Evolutionary conservation across 2,888 invertebrate genomes (phyloP).

Genomic region (Drosophila sordidula): DNA sequence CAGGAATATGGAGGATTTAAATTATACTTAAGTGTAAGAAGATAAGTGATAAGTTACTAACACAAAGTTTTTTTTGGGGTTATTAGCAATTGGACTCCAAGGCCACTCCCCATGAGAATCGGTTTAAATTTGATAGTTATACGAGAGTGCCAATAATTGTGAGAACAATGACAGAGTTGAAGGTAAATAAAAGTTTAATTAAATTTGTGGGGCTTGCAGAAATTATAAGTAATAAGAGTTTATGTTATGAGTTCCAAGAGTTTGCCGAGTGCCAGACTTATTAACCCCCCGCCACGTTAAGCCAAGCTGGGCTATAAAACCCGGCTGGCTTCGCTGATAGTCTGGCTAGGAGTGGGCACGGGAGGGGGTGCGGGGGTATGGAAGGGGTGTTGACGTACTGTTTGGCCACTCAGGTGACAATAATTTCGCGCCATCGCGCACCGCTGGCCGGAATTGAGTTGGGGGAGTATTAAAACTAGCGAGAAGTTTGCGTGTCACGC

Average conservation of each 20-base stretch:
- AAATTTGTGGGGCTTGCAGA: neutral
- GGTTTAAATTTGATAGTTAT: neutral
- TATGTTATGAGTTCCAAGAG: conserved; percentile 11
- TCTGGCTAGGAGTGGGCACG: neutral
- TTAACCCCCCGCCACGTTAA: neutral
- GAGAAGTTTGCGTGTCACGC: conserved; percentile 58
- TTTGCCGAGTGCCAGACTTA: conserved; percentile 13
- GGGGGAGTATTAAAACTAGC: conserved; percentile 24
- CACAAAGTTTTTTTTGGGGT: too few relatives aligned
- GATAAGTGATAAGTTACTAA: too few relatives aligned
- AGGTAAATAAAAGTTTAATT: conserved; percentile 8
- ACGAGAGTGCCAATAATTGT: conserved; percentile 1
- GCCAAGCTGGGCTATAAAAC: neutral
- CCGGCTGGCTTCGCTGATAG: neutral
- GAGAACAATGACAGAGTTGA: conserved; percentile 7
- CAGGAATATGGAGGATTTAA: too few relatives aligned
- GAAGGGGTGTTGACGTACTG: conserved; percentile 17
- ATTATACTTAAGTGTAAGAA: too few relatives aligned
- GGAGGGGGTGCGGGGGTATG: too few relatives aligned
- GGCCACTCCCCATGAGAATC: too few relatives aligned
- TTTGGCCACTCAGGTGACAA: conserved; percentile 59
- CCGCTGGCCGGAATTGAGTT: neutral
- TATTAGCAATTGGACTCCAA: too few relatives aligned
- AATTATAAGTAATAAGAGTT: conserved; percentile 17
- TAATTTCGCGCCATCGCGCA: conserved; percentile 63